Evolutionary conservation across 2,888 invertebrate species (phyloP).

Genomic region (Auanema freiburgensis): DNA sequence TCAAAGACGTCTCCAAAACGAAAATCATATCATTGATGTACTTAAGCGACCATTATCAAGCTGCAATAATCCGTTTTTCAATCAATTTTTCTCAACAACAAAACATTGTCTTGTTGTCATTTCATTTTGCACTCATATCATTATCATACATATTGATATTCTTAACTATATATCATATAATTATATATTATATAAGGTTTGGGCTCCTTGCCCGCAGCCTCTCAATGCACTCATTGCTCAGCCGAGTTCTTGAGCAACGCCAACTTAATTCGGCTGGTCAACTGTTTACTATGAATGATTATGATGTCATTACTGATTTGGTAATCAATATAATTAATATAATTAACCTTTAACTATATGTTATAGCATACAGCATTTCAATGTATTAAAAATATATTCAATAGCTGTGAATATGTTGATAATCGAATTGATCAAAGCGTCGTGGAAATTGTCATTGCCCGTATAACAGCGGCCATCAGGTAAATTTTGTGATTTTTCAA

Average conservation of each 20-base stretch:
- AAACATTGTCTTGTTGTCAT: no score
- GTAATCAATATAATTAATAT: constrained; percentile 15
- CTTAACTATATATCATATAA: no score
- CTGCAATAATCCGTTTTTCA: no score
- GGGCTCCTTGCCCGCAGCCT: no score
- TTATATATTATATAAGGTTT: no score
- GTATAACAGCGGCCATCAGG: constrained; percentile 86
- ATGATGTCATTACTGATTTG: constrained; percentile 75
- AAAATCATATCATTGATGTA: no score
- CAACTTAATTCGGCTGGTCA: constrained; percentile 88
- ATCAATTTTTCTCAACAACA: no score
- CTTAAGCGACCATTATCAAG: no score
- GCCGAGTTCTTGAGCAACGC: constrained; percentile 84
- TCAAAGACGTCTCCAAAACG: no score
- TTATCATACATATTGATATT: no score
- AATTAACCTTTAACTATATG: no score
- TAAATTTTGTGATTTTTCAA: constrained; percentile 46
- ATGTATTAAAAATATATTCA: constrained; percentile 75
- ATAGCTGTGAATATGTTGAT: constrained; percentile 79
- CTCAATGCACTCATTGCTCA: constrained; percentile 84
- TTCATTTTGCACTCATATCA: no score
- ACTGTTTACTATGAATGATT: constrained; percentile 83
- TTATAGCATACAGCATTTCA: constrained; percentile 75
- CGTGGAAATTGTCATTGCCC: constrained; percentile 88
- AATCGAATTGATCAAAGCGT: constrained; percentile 78